phyloP scores from a whole-genome alignment of 1,140 invertebrate genomes.

The Laodelphax striatellus region DNA sequence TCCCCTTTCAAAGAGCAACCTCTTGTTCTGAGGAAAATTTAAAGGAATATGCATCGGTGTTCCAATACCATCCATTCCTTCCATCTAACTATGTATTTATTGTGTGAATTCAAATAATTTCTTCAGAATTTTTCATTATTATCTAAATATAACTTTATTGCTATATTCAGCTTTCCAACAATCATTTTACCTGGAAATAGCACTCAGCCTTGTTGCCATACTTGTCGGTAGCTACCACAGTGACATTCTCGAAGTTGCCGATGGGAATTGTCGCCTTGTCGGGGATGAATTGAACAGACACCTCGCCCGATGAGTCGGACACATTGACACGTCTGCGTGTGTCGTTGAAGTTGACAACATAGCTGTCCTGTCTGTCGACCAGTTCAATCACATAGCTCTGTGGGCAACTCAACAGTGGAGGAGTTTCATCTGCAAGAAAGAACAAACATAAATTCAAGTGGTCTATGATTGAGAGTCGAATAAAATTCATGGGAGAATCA shows the following conservation, averaged over 20 bases:
- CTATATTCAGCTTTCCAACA: too few relatives aligned
- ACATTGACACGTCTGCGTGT: conserved; percentile 74
- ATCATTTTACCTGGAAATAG: conserved; percentile 71
- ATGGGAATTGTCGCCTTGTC: conserved; percentile 78
- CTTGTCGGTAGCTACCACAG: conserved; percentile 78
- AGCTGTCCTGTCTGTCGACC: conserved; percentile 79
- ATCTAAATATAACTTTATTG: too few relatives aligned
- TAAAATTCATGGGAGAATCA: too few relatives aligned
- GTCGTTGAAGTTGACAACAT: conserved; percentile 86
- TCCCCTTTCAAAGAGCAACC: too few relatives aligned
- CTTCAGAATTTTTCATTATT: too few relatives aligned
- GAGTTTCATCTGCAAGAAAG: conserved; percentile 61
- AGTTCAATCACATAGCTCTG: conserved; percentile 92
- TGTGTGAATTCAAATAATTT: too few relatives aligned
- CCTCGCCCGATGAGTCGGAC: conserved; percentile 80
- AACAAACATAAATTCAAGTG: background rate
- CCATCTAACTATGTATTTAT: too few relatives aligned
- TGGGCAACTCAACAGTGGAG: conserved; percentile 85
- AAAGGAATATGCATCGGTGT: too few relatives aligned
- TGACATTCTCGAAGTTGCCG: conserved; percentile 88
- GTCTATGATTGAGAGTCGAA: too few relatives aligned
- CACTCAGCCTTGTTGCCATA: conserved; percentile 83
- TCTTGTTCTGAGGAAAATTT: too few relatives aligned
- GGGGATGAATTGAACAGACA: conserved; percentile 70
- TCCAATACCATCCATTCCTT: too few relatives aligned